phyloP scores from a whole-genome alignment of 1,140 invertebrate species.

The Anastatus disparis region DNA sequence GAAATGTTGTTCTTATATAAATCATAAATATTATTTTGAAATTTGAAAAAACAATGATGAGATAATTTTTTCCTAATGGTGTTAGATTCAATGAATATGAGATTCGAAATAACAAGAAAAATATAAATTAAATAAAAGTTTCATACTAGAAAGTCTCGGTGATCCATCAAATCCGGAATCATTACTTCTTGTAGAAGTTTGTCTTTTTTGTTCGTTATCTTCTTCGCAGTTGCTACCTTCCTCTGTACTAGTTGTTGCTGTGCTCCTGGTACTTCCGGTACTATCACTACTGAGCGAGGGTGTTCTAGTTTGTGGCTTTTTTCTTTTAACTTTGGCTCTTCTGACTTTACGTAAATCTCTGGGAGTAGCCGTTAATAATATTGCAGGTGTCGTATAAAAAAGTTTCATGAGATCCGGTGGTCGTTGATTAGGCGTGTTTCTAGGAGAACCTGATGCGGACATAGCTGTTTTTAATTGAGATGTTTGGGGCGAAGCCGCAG shows the following conservation, averaged over 20 bases:
- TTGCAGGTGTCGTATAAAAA: slow-evolving; percentile 63
- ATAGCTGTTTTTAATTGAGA: slow-evolving; percentile 33
- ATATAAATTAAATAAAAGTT: slow-evolving; percentile 14
- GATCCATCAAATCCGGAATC: slow-evolving; percentile 66
- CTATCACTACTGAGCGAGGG: slow-evolving; percentile 62
- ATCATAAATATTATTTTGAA: no score
- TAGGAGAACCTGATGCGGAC: slow-evolving; percentile 31
- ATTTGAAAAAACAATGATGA: no score
- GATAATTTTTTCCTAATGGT: no score
- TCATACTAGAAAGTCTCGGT: slow-evolving; percentile 62
- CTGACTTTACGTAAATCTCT: slow-evolving; percentile 61
- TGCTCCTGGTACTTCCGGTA: slow-evolving; percentile 61
- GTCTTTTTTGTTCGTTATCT: slow-evolving; percentile 58
- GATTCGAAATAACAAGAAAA: slow-evolving; percentile 7
- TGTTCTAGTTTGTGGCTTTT: slow-evolving; percentile 55
- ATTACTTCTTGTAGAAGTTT: slow-evolving; percentile 63
- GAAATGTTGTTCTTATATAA: no score
- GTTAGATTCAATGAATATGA: no score
- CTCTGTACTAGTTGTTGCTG: slow-evolving; percentile 53
- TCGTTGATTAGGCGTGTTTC: slow-evolving; percentile 49
- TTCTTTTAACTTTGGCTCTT: slow-evolving; percentile 60
- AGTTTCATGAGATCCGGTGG: slow-evolving; percentile 61
- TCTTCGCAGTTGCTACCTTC: slow-evolving; percentile 58
- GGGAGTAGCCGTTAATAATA: slow-evolving; percentile 61
- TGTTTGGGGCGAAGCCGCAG: slow-evolving; percentile 26